Conservation (phyloP, 1,140 invertebrate genomes). For the Luehdorfia chinensis region DNA sequence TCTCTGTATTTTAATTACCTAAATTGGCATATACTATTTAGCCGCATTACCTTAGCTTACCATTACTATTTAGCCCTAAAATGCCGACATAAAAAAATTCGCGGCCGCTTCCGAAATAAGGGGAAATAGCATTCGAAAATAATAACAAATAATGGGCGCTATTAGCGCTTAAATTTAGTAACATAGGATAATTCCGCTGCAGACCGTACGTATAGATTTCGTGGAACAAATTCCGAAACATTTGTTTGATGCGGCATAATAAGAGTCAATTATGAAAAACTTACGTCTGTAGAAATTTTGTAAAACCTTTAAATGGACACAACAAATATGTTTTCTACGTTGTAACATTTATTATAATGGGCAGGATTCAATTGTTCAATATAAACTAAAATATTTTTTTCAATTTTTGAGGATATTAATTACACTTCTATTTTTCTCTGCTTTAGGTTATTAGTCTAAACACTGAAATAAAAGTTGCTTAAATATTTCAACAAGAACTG, state of each 20-base stretch:
- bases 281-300: slow-evolving; percentile 34
- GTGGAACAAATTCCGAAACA: slow-evolving; percentile 66
- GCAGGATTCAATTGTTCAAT: no score
- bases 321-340: slow-evolving; percentile 5
- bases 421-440: no score
- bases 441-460: no score
- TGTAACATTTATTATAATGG: no score
- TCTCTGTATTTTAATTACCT: no score
- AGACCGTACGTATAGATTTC: slow-evolving; percentile 60
- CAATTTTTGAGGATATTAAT: no score
- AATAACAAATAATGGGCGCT: slow-evolving; percentile 51
- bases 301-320: slow-evolving; percentile 2
- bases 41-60: no score
- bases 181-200: slow-evolving; percentile 47
- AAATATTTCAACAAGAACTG: no score
- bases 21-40: no score
- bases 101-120: slow-evolving; percentile 22
- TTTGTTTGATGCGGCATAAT: slow-evolving; percentile 73
- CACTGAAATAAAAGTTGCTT: no score
- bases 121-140: slow-evolving; percentile 30
- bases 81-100: slow-evolving; percentile 19
- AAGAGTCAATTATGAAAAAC: slow-evolving; percentile 68
- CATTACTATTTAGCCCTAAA: no score
- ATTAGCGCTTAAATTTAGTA: slow-evolving; percentile 38
- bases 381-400: no score